Base-by-base conservation (phyloP, 2,797 vertebrate species). In the Phataginus tricuspis region DNA sequence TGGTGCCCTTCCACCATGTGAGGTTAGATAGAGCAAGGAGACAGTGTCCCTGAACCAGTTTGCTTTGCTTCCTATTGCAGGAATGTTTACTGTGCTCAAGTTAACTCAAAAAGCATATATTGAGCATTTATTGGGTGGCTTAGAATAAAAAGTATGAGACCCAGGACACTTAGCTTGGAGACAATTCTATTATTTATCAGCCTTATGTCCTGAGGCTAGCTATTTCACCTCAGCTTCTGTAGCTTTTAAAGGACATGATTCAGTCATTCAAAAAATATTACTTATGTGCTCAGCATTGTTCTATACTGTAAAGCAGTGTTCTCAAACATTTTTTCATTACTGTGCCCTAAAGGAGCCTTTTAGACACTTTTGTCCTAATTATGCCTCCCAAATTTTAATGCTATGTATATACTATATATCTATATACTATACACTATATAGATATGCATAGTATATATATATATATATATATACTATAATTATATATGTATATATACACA, bases 41-140 rank as follows among this genome's bases (percentile, higher is more conserved):
- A 57, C 6, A n/a, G 37, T 19, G 14, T 55, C 29, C 49, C 12
- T 15, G 53, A 80, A 49, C 23, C 53, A 71, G 45, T 45, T 45
- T 45, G 45, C 45, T 86, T 90, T 75, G n/a, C 34, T 92, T 79
- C 14, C 78, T 96, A 74, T 94, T 79, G 27, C 51, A 53, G 19
- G n/a, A 79, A 78, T 84, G 39, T 75, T 57, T 53, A 68, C n/a
- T 59, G 79, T 21, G 63, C 57, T 82, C 49, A 85, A 84, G 69
- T 61, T 63, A 94, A 78, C 45, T 84, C 45, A 34, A 34, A 92
- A 82, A 84, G 68, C 59, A 61, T 15, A 2, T 4, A 39, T 0
- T 55, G 78, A 94, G 16, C 29, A 61, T 74, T 83, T 64, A 71
- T 49, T 61, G 25, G 37, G 13, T 59, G 21, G 55, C 57, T 88